Evolutionary conservation across 2,113 vertebrate genomes (phyloP).

Genomic region (Sander vitreus): DNA sequence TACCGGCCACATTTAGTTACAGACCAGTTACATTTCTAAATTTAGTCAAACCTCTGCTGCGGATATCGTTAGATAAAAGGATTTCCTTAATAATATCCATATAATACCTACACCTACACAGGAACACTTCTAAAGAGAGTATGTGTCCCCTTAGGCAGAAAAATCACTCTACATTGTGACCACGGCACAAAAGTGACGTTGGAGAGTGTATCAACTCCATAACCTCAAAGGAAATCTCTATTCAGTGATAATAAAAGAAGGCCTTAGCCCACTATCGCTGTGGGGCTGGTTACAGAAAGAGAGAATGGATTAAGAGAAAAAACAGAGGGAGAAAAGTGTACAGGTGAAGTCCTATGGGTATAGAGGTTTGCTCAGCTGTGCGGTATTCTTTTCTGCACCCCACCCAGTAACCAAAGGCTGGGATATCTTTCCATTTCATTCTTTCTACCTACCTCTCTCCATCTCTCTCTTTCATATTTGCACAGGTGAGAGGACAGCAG

Average conservation of each 20-base stretch:
- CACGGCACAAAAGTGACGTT: conserved; percentile 73
- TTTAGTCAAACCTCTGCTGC: conserved; percentile 47
- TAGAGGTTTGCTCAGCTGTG: conserved; percentile 87
- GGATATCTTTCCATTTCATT: conserved; percentile 73
- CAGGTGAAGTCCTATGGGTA: conserved; percentile 82
- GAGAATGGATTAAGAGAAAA: conserved; percentile 83
- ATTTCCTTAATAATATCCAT: conserved; percentile 76
- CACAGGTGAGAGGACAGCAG: conserved; percentile 79
- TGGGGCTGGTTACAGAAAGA: conserved; percentile 69
- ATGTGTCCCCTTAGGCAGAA: conserved; percentile 69
- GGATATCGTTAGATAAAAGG: conserved; percentile 77
- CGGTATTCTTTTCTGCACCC: conserved; percentile 80
- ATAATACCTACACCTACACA: conserved; percentile 72
- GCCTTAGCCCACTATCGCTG: conserved; percentile 73
- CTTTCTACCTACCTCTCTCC: conserved; percentile 52
- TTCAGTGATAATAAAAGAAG: conserved; percentile 77
- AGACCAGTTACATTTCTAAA: conserved; percentile 57
- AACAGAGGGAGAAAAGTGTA: conserved; percentile 75
- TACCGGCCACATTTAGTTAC: not conserved
- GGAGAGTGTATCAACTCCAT: conserved; percentile 77
- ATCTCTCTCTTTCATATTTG: conserved; percentile 74
- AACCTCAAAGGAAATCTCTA: conserved; percentile 83
- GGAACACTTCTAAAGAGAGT: conserved; percentile 69
- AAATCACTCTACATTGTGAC: conserved; percentile 78
- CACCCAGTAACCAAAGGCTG: conserved; percentile 81